Evolutionary conservation across 1,140 invertebrate genomes (phyloP).

Genomic region (Cotesia vestalis): DNA sequence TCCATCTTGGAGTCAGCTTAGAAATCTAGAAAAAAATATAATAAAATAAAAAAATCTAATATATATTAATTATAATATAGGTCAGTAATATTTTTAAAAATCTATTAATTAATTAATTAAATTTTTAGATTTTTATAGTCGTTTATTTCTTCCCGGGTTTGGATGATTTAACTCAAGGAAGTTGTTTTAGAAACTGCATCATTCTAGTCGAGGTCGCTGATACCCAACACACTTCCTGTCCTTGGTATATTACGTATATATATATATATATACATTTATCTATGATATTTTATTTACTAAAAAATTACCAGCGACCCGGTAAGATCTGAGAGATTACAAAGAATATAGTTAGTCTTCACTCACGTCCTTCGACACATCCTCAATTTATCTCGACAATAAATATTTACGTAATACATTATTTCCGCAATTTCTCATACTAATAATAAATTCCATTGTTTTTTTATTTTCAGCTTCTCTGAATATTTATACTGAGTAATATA

Average conservation of each 20-base stretch:
- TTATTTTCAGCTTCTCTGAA: slow-evolving; percentile 27
- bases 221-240: slow-evolving; percentile 30
- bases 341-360: slow-evolving; percentile 20
- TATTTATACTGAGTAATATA: slow-evolving; percentile 13
- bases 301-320: neutral
- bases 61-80: too few species aligned
- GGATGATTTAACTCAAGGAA: slow-evolving; percentile 2
- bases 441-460: neutral
- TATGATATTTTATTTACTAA: too few species aligned
- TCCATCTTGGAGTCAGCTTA: too few species aligned
- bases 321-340: slow-evolving; percentile 20
- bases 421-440: slow-evolving; percentile 22
- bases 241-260: slow-evolving; percentile 19
- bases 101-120: too few species aligned
- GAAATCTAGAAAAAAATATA: too few species aligned
- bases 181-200: slow-evolving; percentile 13
- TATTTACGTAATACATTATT: slow-evolving; percentile 15
- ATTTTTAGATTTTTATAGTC: too few species aligned
- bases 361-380: slow-evolving; percentile 17
- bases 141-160: too few species aligned
- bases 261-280: too few species aligned
- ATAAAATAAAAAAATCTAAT: too few species aligned
- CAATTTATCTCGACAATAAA: neutral
- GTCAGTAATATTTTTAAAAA: too few species aligned
- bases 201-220: slow-evolving; percentile 19